phyloP scores from a whole-genome alignment of 2,113 vertebrate genomes.

The Sylvietta virens region DNA sequence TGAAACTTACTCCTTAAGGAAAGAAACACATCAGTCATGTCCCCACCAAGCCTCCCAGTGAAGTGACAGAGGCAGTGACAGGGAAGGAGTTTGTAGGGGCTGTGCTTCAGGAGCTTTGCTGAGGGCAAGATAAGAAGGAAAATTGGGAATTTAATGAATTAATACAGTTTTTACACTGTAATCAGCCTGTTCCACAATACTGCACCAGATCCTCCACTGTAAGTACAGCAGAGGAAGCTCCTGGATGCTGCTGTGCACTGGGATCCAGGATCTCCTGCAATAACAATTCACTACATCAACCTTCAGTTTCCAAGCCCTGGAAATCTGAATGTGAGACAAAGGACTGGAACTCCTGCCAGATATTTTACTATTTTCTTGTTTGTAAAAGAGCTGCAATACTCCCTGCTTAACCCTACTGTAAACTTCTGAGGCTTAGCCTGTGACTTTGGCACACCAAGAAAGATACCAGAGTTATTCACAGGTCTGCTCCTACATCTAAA shows the following conservation, averaged over 20 bases:
- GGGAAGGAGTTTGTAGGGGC: background rate
- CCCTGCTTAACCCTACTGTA: background rate
- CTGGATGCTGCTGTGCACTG: background rate
- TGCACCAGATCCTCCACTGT: background rate
- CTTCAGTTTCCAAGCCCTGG: background rate
- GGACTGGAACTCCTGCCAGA: background rate
- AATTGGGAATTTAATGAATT: background rate
- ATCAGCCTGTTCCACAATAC: background rate
- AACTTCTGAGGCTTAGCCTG: background rate
- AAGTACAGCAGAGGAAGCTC: background rate
- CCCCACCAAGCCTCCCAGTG: background rate
- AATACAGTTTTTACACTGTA: background rate
- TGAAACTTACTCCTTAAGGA: background rate
- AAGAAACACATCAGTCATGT: background rate
- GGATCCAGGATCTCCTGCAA: background rate
- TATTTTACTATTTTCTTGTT: background rate
- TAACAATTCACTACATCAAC: background rate
- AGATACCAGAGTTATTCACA: background rate
- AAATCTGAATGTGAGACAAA: background rate
- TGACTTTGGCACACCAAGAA: background rate
- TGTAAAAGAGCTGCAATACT: background rate
- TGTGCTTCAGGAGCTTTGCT: background rate
- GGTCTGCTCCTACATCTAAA: background rate
- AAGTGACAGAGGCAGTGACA: rapidly evolving
- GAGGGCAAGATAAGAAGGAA: background rate